phyloP scores from a whole-genome alignment of 2,888 invertebrate genomes.

The Cenopis cana region DNA sequence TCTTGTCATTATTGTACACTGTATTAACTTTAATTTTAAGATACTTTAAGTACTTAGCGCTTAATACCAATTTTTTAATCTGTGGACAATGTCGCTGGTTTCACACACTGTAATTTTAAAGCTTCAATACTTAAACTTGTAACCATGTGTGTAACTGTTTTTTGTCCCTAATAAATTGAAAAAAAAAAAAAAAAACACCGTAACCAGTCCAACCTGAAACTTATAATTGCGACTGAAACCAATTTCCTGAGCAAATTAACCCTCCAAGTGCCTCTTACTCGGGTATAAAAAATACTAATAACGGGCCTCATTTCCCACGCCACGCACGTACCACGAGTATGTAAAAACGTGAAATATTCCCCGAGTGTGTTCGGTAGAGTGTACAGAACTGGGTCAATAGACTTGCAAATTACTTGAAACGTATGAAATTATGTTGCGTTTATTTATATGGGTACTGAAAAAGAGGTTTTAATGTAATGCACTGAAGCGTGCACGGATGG shows the following conservation, averaged over 20 bases:
- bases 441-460: conserved; percentile 2
- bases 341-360: conserved; percentile 65
- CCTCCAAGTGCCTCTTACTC: conserved; percentile 22
- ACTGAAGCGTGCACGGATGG: too few species aligned
- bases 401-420: conserved; percentile 29
- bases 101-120: too few species aligned
- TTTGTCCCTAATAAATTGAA: not conserved
- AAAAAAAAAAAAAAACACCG: not conserved
- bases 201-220: conserved; percentile 12
- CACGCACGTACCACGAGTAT: conserved; percentile 60
- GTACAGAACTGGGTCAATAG: conserved; percentile 39
- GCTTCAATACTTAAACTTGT: too few species aligned
- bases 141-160: too few species aligned
- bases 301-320: conserved; percentile 40
- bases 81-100: too few species aligned
- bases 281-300: conserved; percentile 28
- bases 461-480: not conserved
- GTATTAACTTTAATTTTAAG: too few species aligned
- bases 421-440: conserved; percentile 18
- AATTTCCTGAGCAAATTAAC: conserved; percentile 32
- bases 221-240: conserved; percentile 27
- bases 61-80: too few species aligned
- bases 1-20: too few species aligned
- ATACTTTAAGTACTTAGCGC: too few species aligned
- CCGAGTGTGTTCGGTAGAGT: conserved; percentile 32